A percentile compares a stretch with the other conserved stretches of the same genome.
phyloP scores from a whole-genome alignment of 2,797 vertebrate genomes.

The Danio choprae region DNA sequence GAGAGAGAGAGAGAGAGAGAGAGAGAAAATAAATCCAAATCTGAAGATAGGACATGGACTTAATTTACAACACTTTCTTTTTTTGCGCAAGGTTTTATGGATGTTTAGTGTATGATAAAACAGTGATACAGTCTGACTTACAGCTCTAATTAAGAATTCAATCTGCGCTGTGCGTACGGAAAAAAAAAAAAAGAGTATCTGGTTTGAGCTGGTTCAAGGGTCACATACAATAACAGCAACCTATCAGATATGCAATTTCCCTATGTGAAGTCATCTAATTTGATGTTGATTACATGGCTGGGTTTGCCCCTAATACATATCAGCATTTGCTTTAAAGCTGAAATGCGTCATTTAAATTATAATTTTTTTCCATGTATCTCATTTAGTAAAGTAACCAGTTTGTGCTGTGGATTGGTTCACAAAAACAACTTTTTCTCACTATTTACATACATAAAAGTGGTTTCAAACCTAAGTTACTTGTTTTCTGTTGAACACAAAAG shows the following conservation, averaged over 20 bases:
- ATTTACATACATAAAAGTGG: too few species aligned
- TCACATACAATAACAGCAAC: background rate
- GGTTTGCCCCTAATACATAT: background rate
- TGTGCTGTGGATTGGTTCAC: background rate
- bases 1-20: slow-evolving; percentile 23
- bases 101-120: background rate
- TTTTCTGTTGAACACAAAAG: too few species aligned
- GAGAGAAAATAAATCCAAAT: slow-evolving; percentile 6
- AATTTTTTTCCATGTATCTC: background rate
- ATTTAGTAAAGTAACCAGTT: background rate
- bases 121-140: background rate
- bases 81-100: background rate
- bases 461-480: too few species aligned
- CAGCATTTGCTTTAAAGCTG: background rate
- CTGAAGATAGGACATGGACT: slow-evolving; percentile 2
- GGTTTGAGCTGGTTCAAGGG: background rate
- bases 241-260: slow-evolving; percentile 10
- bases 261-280: background rate
- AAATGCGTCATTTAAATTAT: background rate
- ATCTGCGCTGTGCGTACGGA: background rate
- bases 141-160: slow-evolving; percentile 7
- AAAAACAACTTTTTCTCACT: too few species aligned
- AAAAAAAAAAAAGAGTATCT: slow-evolving; percentile 6
- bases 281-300: background rate
- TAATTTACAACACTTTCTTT: background rate